phyloP scores from a whole-genome alignment of 2,113 vertebrate species.

The Syrrhaptes paradoxus region DNA sequence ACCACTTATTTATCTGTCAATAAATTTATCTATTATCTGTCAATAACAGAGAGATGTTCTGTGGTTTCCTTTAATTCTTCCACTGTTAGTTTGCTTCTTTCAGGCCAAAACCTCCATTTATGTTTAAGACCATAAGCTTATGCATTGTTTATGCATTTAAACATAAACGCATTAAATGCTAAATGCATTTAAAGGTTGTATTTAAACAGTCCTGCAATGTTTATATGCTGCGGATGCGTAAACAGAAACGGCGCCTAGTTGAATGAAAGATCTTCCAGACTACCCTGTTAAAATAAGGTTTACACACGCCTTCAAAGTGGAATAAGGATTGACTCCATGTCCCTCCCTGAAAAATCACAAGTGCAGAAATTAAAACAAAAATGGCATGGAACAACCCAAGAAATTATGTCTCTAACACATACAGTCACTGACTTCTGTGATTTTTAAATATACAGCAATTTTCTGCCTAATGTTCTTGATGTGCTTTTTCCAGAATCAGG shows the following conservation, averaged over 20 bases:
- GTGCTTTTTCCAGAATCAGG: not conserved
- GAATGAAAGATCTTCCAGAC: not conserved
- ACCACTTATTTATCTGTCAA: not conserved
- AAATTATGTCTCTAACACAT: not conserved
- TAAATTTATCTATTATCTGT: not conserved
- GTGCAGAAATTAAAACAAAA: not conserved
- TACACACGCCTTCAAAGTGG: not conserved
- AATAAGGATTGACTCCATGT: not conserved
- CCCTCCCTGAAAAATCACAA: not conserved
- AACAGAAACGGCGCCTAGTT: not conserved
- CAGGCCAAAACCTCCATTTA: not conserved
- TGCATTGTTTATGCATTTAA: slow-evolving; percentile 7
- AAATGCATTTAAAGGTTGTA: not conserved
- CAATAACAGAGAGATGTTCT: not conserved
- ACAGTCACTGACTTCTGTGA: not conserved
- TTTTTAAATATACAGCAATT: not conserved
- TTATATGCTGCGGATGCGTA: slow-evolving; percentile 3
- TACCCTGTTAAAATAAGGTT: not conserved
- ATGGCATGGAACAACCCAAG: not conserved
- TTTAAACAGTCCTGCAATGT: slow-evolving; percentile 1
- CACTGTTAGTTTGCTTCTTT: not conserved
- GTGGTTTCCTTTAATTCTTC: not conserved
- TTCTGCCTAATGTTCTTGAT: not conserved
- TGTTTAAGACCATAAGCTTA: not conserved
- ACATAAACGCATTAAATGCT: slow-evolving; percentile 1